Conservation (phyloP, 2,113 vertebrate species). For the Brachypteracias leptosomus region DNA sequence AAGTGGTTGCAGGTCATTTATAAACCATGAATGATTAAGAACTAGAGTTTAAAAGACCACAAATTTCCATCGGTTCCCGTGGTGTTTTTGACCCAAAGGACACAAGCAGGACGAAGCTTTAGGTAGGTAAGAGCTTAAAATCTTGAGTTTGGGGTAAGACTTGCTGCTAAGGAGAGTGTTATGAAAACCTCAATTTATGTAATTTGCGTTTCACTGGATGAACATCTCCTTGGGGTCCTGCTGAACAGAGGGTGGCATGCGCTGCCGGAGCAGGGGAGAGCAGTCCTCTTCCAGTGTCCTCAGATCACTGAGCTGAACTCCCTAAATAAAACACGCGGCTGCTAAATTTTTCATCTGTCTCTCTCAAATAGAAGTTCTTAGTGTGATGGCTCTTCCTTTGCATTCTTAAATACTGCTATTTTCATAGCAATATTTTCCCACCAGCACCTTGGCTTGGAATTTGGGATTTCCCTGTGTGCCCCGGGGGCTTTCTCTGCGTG, state of each 20-base stretch:
- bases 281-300: neutral
- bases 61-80: neutral
- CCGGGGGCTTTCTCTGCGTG: fast-evolving
- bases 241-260: fast-evolving
- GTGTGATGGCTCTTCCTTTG: neutral
- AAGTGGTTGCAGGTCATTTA: neutral
- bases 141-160: neutral
- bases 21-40: neutral
- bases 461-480: neutral
- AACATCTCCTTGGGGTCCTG: neutral
- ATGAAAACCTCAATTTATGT: neutral
- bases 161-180: neutral
- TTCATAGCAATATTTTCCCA: neutral
- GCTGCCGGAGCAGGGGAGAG: neutral
- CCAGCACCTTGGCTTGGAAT: neutral
- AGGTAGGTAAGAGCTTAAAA: neutral
- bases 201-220: neutral
- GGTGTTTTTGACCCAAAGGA: neutral
- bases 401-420: neutral
- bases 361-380: neutral
- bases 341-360: neutral
- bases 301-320: neutral
- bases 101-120: neutral
- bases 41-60: neutral
- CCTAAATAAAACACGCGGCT: neutral